Evolutionary conservation across 2,113 vertebrate genomes (phyloP).

Genomic region (Zosterops lateralis): DNA sequence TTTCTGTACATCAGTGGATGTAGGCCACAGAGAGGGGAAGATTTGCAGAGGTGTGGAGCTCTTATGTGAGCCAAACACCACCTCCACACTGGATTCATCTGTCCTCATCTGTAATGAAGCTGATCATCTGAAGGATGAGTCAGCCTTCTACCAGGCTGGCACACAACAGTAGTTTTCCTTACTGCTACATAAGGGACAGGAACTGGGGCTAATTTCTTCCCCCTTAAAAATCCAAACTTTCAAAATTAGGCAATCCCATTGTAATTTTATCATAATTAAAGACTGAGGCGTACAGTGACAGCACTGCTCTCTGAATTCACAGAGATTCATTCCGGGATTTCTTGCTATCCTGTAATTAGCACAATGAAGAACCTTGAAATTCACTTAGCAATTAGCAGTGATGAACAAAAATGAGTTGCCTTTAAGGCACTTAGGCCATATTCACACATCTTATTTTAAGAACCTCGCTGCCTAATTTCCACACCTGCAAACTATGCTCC

Average conservation of each 20-base stretch:
- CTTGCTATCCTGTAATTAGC: slow-evolving; percentile 67
- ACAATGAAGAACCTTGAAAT: slow-evolving; percentile 59
- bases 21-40: background rate
- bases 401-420: slow-evolving; percentile 66
- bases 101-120: slow-evolving; percentile 30
- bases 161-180: background rate
- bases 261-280: slow-evolving; percentile 59
- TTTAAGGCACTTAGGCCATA: slow-evolving; percentile 56
- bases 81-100: slow-evolving; percentile 10
- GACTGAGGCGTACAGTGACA: slow-evolving; percentile 13
- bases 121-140: slow-evolving; percentile 44
- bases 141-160: background rate
- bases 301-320: slow-evolving; percentile 40
- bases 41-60: slow-evolving; percentile 9
- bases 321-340: slow-evolving; percentile 55
- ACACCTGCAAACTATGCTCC: slow-evolving; percentile 51
- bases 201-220: slow-evolving; percentile 2
- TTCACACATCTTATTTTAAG: slow-evolving; percentile 62
- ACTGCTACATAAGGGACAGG: background rate
- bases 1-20: background rate
- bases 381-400: slow-evolving; percentile 66
- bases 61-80: background rate
- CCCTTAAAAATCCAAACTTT: slow-evolving; percentile 11
- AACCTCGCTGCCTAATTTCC: slow-evolving; percentile 44
- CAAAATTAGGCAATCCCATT: slow-evolving; percentile 55